Conservation (phyloP, 2,113 vertebrate species). For the Ciconia boyciana region DNA sequence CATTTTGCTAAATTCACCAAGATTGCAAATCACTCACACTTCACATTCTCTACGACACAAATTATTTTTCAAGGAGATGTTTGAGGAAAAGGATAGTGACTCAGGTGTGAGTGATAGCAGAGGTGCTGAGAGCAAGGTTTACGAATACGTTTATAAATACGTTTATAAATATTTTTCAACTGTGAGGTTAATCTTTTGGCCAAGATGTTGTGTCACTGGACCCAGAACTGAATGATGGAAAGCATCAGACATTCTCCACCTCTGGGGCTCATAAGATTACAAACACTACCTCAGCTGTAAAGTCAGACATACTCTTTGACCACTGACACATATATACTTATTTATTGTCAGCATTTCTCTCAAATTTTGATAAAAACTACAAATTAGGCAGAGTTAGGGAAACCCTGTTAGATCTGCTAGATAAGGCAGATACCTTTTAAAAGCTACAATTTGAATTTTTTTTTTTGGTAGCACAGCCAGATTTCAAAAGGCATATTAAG, state of each 20-base stretch:
- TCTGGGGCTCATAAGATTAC: background rate
- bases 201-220: background rate
- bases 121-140: background rate
- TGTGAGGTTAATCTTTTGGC: background rate
- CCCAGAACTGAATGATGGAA: background rate
- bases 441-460: background rate
- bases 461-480: background rate
- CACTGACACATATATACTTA: rapidly evolving
- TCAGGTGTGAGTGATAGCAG: background rate
- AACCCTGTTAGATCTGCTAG: background rate
- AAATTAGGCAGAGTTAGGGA: background rate
- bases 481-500: background rate
- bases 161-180: background rate
- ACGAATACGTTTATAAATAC: background rate
- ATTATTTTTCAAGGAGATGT: background rate
- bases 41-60: background rate
- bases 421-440: background rate
- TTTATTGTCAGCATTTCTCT: background rate
- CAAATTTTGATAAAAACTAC: background rate
- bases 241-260: background rate
- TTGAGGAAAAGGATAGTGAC: background rate
- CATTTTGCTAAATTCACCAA: background rate
- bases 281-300: background rate
- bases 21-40: background rate
- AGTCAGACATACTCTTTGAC: background rate